phyloP scores from a whole-genome alignment of 1,140 invertebrate species.

The Arion vulgaris region DNA sequence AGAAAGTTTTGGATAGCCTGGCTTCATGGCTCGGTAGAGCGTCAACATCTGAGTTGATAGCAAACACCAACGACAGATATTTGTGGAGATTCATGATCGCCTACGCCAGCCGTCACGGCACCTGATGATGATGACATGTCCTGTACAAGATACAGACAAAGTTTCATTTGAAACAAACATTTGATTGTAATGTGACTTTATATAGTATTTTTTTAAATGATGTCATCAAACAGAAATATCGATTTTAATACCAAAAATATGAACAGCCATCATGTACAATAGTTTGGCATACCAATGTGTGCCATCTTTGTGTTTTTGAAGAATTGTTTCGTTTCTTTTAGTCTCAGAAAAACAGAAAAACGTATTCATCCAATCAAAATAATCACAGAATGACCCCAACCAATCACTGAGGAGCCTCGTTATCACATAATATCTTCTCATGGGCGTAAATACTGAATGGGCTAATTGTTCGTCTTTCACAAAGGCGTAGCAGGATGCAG shows the following conservation, averaged over 20 bases:
- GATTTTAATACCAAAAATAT: constrained; percentile 23
- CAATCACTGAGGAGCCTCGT: constrained; percentile 15
- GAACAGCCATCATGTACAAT: constrained; percentile 80
- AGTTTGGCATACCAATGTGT: constrained; percentile 90
- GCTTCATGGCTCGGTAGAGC: too few relatives aligned
- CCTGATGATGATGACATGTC: too few relatives aligned
- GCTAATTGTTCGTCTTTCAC: constrained; percentile 89
- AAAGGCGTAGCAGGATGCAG: constrained; percentile 95
- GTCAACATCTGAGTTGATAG: too few relatives aligned
- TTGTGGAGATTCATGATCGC: too few relatives aligned
- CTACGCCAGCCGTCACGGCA: too few relatives aligned
- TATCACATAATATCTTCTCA: constrained; percentile 76
- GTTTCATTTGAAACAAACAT: too few relatives aligned
- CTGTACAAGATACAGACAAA: too few relatives aligned
- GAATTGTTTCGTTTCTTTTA: constrained; percentile 15
- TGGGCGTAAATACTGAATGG: constrained; percentile 86
- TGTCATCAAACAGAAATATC: neutral
- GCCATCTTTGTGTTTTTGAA: constrained; percentile 72
- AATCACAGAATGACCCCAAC: neutral
- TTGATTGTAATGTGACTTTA: too few relatives aligned
- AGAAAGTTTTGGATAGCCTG: too few relatives aligned
- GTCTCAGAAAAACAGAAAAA: constrained; percentile 48
- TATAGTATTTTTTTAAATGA: too few relatives aligned
- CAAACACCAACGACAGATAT: too few relatives aligned
- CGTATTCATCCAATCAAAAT: constrained; percentile 19